Conservation (phyloP, 2,113 vertebrate species). For the Coptodon bakossiorum region DNA sequence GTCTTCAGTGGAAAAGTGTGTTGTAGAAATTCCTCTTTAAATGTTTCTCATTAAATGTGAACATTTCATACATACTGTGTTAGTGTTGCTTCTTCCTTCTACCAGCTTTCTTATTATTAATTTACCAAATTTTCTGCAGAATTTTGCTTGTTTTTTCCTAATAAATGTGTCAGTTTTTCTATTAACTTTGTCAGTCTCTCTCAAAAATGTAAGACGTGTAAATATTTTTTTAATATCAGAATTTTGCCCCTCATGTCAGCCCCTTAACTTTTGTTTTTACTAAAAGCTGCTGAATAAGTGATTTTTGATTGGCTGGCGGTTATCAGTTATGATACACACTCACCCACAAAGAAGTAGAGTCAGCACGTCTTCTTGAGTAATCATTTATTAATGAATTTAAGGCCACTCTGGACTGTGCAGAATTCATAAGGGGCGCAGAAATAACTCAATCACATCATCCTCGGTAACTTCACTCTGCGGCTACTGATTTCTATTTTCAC, state of each 20-base stretch:
- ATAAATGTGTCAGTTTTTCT: neutral
- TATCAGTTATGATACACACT: fast-evolving
- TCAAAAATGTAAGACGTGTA: neutral
- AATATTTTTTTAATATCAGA: neutral
- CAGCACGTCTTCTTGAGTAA: neutral
- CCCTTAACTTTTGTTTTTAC: neutral
- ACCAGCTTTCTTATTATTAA: neutral
- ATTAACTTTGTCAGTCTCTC: fast-evolving
- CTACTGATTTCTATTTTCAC: neutral
- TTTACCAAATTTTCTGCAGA: neutral
- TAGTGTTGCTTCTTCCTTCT: fast-evolving
- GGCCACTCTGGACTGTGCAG: constrained; percentile 72
- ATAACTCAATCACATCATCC: neutral
- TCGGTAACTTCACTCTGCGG: neutral
- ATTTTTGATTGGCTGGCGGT: neutral
- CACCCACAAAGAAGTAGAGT: neutral
- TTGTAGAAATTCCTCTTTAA: neutral
- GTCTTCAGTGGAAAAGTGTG: neutral
- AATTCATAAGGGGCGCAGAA: constrained; percentile 38
- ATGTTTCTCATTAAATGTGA: neutral
- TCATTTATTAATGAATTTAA: constrained; percentile 72
- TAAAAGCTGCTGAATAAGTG: neutral
- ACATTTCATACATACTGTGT: neutral
- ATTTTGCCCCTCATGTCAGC: neutral
- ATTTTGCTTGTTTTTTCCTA: fast-evolving